Evolutionary conservation across 1,140 invertebrate species (phyloP).

Genomic region (Atta cephalotes): DNA sequence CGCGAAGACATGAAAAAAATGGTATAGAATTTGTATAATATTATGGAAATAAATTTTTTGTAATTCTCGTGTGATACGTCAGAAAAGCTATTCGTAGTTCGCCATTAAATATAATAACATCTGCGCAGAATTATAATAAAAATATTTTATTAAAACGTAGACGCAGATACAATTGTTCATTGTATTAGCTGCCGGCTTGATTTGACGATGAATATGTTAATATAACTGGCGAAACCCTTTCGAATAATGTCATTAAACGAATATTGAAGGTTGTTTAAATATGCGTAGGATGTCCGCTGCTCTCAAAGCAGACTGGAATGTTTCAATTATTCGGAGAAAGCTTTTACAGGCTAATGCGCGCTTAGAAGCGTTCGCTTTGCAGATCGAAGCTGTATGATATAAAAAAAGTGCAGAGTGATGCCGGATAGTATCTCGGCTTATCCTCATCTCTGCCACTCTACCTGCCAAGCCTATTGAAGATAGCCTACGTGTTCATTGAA

Average conservation of each 20-base stretch:
- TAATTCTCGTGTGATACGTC: not conserved
- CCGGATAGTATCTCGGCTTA: conserved; percentile 44
- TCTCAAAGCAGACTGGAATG: conserved; percentile 38
- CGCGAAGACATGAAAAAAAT: conserved; percentile 1
- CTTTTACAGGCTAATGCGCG: conserved; percentile 24
- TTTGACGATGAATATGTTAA: conserved; percentile 80
- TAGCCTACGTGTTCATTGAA: conserved; percentile 43
- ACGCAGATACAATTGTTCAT: conserved; percentile 39
- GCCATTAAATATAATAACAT: conserved; percentile 13
- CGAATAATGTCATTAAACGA: conserved; percentile 82
- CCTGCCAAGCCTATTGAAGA: conserved; percentile 37
- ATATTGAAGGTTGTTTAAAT: conserved; percentile 84
- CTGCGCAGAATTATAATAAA: not conserved
- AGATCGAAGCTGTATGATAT: conserved; percentile 42
- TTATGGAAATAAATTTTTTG: not conserved
- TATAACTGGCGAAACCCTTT: conserved; percentile 82
- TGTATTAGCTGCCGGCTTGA: conserved; percentile 42
- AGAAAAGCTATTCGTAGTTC: not conserved
- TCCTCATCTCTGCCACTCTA: conserved; percentile 44
- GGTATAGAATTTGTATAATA: not conserved
- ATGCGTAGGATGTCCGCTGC: conserved; percentile 54
- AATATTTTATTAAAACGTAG: conserved; percentile 27
- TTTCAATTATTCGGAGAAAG: conserved; percentile 72
- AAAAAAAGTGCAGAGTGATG: conserved; percentile 51
- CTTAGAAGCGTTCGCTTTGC: conserved; percentile 6